Evolutionary conservation across 2,797 vertebrate species (phyloP).

Genomic region (Phoeniculus purpureus): DNA sequence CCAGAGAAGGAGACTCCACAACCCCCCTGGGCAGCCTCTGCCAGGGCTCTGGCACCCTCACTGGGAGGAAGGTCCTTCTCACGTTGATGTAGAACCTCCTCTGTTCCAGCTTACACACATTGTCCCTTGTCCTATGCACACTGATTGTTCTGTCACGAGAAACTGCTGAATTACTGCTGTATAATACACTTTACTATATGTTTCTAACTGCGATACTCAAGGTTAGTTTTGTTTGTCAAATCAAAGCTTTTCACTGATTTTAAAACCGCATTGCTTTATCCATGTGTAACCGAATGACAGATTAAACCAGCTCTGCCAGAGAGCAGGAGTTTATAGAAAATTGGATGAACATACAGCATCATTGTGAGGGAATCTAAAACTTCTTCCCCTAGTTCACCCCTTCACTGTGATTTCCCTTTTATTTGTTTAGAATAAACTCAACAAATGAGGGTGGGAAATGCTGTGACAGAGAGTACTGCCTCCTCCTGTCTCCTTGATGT

Average conservation of each 20-base stretch:
- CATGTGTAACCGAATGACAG: neutral
- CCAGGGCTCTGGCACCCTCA: too few relatives aligned
- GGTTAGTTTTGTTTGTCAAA: neutral
- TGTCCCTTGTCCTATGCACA: too few relatives aligned
- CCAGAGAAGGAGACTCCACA: too few relatives aligned
- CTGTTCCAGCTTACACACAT: too few relatives aligned
- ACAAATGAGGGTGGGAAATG: too few relatives aligned
- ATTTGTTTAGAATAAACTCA: too few relatives aligned
- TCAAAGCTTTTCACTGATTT: neutral
- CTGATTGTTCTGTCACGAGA: neutral
- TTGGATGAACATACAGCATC: neutral
- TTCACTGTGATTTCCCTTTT: too few relatives aligned
- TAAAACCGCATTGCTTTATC: too few relatives aligned
- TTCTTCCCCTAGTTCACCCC: neutral
- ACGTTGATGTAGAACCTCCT: too few relatives aligned
- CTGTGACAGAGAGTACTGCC: neutral
- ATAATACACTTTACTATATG: neutral
- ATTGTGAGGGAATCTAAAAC: neutral
- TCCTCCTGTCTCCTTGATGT: neutral
- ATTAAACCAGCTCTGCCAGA: neutral
- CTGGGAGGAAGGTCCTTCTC: too few relatives aligned
- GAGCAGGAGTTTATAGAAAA: neutral
- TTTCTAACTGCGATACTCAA: neutral
- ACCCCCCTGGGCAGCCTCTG: too few relatives aligned
- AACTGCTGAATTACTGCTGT: neutral